These are phyloP conservation scores for Sarcophaga peregrina DNA, from an alignment of 1,140 invertebrate species.

Conservation along the genomic window DNA sequence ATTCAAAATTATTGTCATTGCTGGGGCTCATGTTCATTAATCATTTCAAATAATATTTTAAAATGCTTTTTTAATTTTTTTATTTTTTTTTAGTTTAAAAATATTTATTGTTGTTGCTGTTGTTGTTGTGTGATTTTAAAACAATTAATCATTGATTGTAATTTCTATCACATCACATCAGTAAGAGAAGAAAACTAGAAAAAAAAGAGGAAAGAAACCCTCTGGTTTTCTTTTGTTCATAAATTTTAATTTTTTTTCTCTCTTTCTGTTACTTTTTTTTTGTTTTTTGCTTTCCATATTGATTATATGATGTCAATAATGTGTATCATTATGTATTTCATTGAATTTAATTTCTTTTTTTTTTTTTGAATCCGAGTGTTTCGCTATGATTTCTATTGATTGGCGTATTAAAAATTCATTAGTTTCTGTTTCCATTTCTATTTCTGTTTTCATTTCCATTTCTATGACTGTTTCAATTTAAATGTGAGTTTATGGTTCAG, in stretches of 20 bases:
- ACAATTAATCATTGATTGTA: slow-evolving; percentile 6
- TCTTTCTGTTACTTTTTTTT: too few relatives aligned
- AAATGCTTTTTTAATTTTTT: neutral
- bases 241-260: too few relatives aligned
- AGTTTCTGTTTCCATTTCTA: neutral
- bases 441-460: too few relatives aligned
- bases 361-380: neutral
- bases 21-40: neutral
- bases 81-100: neutral
- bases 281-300: neutral
- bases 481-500: too few relatives aligned
- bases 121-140: neutral
- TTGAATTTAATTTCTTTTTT: too few relatives aligned
- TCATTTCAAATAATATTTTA: neutral
- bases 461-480: too few relatives aligned
- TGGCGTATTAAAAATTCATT: slow-evolving; percentile 12
- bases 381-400: neutral
- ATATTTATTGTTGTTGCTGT: neutral
- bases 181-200: too few relatives aligned
- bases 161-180: too few relatives aligned
- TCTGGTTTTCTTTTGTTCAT: neutral
- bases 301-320: slow-evolving; percentile 23
- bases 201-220: neutral
- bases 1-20: slow-evolving; percentile 20
- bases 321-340: neutral